Evolutionary conservation across 2,113 vertebrate genomes (phyloP).

Genomic region (Austrofundulus limnaeus): DNA sequence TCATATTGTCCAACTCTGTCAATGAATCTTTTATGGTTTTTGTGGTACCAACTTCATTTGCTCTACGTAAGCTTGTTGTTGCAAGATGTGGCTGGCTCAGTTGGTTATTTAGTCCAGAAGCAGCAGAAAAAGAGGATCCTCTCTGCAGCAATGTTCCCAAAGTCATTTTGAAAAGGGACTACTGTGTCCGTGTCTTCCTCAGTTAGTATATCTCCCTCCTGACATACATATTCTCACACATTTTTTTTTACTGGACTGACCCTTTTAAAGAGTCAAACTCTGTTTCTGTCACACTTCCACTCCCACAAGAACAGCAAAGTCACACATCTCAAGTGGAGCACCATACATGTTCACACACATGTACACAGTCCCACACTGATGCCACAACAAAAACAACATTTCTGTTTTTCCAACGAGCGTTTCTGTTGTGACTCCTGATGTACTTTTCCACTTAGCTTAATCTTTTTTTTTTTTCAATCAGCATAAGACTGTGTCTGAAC

Average conservation of each 20-base stretch:
- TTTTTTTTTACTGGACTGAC: conserved; percentile 12
- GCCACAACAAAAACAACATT: conserved; percentile 60
- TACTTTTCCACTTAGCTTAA: conserved; percentile 68
- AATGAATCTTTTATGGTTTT: too few relatives aligned
- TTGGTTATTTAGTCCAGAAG: too few relatives aligned
- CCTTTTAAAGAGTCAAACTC: conserved; percentile 34
- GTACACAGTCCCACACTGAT: conserved; percentile 31
- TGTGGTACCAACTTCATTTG: too few relatives aligned
- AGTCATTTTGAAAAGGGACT: not conserved
- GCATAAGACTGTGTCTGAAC: too few relatives aligned
- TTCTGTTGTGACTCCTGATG: conserved; percentile 71
- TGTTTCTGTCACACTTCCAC: conserved; percentile 34
- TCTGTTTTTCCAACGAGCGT: too few relatives aligned
- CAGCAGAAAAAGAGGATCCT: too few relatives aligned
- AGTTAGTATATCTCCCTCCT: not conserved
- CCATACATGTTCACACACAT: conserved; percentile 52
- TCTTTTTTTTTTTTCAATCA: conserved; percentile 7
- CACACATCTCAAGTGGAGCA: conserved; percentile 47
- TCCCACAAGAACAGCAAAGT: conserved; percentile 45
- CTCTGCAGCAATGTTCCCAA: too few relatives aligned
- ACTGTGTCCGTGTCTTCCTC: not conserved
- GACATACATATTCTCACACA: conserved; percentile 12
- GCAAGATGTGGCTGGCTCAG: too few relatives aligned
- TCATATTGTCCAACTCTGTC: too few relatives aligned
- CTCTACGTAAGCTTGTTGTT: too few relatives aligned